Evolutionary conservation across 1,140 invertebrate genomes (phyloP).

Genomic region (Heliconius eleuchia): DNA sequence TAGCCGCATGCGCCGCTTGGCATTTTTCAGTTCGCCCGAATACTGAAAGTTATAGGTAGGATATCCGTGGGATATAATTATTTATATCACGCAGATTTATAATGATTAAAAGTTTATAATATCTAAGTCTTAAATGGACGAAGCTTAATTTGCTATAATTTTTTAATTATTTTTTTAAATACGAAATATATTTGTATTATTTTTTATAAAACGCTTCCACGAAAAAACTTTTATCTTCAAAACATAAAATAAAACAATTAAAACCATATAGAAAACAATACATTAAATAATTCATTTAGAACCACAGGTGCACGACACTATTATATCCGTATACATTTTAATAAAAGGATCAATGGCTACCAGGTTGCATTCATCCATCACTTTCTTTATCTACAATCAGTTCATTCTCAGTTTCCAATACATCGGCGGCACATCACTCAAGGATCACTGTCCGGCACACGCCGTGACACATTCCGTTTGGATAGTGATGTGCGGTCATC

Average conservation of each 20-base stretch:
- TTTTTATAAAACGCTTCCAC: too few species aligned
- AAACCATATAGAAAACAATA: neutral
- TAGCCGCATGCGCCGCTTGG: too few species aligned
- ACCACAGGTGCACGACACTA: neutral
- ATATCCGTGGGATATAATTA: too few species aligned
- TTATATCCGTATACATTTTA: conserved; percentile 10
- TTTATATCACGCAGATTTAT: too few species aligned
- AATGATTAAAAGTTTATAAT: too few species aligned
- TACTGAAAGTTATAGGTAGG: too few species aligned
- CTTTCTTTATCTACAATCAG: conserved; percentile 8
- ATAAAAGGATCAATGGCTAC: conserved; percentile 12
- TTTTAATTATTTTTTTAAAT: too few species aligned
- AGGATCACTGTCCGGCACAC: conserved; percentile 9
- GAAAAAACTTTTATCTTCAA: neutral
- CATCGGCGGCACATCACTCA: conserved; percentile 13
- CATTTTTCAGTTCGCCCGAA: too few species aligned
- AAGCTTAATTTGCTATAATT: too few species aligned
- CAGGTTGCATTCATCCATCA: conserved; percentile 10
- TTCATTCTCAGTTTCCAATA: conserved; percentile 14
- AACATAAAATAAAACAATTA: neutral
- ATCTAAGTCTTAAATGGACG: too few species aligned
- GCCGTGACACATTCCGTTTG: conserved; percentile 14
- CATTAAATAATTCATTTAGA: conserved; percentile 2
- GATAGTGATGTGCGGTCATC: conserved; percentile 7
- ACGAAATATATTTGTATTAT: too few species aligned